A percentile compares a stretch with the other conserved stretches of the same genome.
Conservation (phyloP, 92 coral and sea anemone genomes). For the Siderastrea radians region DNA sequence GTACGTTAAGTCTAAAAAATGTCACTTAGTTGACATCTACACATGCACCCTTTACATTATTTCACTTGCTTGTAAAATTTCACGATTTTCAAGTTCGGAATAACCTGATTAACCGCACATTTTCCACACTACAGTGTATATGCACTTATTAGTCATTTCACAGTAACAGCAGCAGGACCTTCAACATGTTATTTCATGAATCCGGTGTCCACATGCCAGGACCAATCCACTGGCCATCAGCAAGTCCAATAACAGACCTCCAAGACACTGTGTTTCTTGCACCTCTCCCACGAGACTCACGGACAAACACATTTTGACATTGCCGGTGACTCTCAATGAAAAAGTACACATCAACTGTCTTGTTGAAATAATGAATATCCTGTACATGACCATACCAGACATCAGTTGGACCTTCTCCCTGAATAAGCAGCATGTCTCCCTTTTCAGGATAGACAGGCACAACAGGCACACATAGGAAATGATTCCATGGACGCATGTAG, state of each 20-base stretch:
- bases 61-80: constrained; percentile 3
- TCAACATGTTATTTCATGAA: constrained; percentile 31
- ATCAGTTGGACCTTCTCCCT: constrained; percentile 29
- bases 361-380: constrained; percentile 35
- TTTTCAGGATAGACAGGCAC: constrained; percentile 60
- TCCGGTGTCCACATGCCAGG: constrained; percentile 26
- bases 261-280: constrained; percentile 61
- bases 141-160: constrained; percentile 1
- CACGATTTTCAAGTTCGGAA: constrained; percentile 1
- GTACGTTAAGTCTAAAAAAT: neutral
- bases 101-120: constrained; percentile 6
- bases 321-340: constrained; percentile 39
- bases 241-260: constrained; percentile 56
- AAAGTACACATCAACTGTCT: constrained; percentile 66
- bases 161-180: constrained; percentile 26
- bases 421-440: neutral
- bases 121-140: constrained; percentile 3
- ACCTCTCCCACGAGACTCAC: constrained; percentile 43
- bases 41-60: constrained; percentile 1
- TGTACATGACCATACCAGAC: constrained; percentile 74
- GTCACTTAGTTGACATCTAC: constrained; percentile 12
- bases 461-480: constrained; percentile 28
- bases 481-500: constrained; percentile 55
- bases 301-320: constrained; percentile 7
- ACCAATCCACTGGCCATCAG: constrained; percentile 41